Conservation (phyloP, 2,797 vertebrate genomes). For the Rallus crepitans region DNA sequence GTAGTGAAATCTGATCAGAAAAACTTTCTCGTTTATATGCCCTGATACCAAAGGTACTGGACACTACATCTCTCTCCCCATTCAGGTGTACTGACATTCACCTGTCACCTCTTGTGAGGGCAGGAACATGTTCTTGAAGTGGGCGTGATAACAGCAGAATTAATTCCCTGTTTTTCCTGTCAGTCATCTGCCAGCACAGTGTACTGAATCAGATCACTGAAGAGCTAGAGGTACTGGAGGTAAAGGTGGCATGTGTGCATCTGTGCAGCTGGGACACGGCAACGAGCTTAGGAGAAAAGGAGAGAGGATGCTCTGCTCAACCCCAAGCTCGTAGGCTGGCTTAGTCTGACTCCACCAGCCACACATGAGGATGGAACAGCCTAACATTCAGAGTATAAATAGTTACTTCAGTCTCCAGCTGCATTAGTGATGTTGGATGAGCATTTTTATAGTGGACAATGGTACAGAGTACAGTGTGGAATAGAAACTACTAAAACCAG, state of each 20-base stretch:
- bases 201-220: not conserved
- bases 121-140: not conserved
- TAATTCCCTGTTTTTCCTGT: not conserved
- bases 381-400: not conserved
- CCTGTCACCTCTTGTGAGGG: not conserved
- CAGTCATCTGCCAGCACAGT: not conserved
- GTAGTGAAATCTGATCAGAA: not conserved
- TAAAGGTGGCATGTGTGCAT: not conserved
- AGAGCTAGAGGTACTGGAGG: not conserved
- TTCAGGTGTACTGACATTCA: not conserved
- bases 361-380: not conserved
- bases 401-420: not conserved
- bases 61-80: fast-evolving
- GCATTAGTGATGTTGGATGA: not conserved
- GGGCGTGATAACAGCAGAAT: not conserved
- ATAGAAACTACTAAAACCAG: not conserved
- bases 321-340: not conserved
- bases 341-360: not conserved
- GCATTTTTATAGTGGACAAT: not conserved
- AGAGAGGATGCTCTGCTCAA: not conserved
- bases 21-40: not conserved
- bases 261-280: not conserved
- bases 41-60: not conserved
- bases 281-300: not conserved
- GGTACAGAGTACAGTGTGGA: not conserved